phyloP scores from a whole-genome alignment of 2,113 vertebrate species.

The Passer montanus region DNA sequence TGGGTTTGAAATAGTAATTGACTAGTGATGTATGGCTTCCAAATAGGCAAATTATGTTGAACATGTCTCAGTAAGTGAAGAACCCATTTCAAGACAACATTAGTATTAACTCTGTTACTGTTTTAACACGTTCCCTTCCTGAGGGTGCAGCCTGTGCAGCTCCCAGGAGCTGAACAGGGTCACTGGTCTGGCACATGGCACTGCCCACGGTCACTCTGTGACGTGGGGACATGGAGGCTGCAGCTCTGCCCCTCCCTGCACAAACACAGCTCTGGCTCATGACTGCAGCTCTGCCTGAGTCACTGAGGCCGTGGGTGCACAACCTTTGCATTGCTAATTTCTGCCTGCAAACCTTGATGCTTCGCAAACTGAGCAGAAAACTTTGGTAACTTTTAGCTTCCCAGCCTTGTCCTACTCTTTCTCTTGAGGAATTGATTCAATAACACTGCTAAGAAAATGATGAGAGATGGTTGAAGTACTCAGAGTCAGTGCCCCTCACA shows the following conservation, averaged over 20 bases:
- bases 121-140: background rate
- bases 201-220: background rate
- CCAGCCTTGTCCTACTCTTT: background rate
- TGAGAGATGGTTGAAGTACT: background rate
- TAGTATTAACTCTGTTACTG: background rate
- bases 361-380: background rate
- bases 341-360: background rate
- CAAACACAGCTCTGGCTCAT: background rate
- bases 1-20: background rate
- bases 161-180: rapidly evolving
- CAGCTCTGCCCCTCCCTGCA: background rate
- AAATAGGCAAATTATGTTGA: background rate
- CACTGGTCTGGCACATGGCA: background rate
- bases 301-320: background rate
- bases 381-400: background rate
- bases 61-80: background rate
- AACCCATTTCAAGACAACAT: background rate
- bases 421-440: background rate
- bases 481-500: background rate
- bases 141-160: background rate
- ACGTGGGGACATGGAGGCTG: background rate
- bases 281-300: background rate
- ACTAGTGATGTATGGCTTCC: background rate
- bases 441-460: background rate
- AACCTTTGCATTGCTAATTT: background rate